A percentile compares a stretch with the other conserved stretches of the same genome.
These are phyloP conservation scores for Drosophila atripex DNA, from an alignment of 2,888 invertebrate genomes.

Conservation along the genomic window DNA sequence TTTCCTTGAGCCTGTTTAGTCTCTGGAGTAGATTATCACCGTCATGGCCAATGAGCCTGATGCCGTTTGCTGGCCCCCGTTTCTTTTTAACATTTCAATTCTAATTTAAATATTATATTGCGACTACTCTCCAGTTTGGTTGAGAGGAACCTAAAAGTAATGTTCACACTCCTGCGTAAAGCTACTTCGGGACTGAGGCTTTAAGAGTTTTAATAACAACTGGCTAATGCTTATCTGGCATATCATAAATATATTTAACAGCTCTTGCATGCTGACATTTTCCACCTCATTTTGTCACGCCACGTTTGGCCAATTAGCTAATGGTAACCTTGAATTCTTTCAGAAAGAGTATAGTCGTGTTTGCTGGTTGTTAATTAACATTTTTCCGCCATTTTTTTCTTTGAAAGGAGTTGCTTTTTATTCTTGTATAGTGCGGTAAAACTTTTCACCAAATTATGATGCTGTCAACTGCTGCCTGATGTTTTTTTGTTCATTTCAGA, in stretches of 20 bases:
- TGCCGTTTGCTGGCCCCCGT: conserved; percentile 28
- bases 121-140: neutral
- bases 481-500: conserved; percentile 13
- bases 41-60: conserved; percentile 40
- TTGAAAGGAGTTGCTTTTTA: too few species aligned
- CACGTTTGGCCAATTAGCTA: conserved; percentile 37
- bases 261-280: conserved; percentile 41
- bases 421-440: conserved; percentile 6
- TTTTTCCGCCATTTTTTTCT: neutral
- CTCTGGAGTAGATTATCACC: conserved; percentile 65
- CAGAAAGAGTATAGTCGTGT: conserved; percentile 21
- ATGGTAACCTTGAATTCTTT: conserved; percentile 9
- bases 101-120: conserved; percentile 68
- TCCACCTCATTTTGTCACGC: conserved; percentile 35
- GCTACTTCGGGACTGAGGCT: neutral
- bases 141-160: neutral
- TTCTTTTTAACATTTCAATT: conserved; percentile 64
- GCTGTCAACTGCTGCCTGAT: conserved; percentile 29
- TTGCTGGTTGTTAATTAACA: conserved; percentile 36
- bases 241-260: conserved; percentile 32
- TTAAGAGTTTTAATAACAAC: conserved; percentile 2
- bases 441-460: conserved; percentile 34
- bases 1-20: conserved; percentile 40
- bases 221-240: conserved; percentile 16
- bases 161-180: conserved; percentile 6